Base-by-base conservation (phyloP, 2,113 vertebrate genomes). In the Malurus melanocephalus region DNA sequence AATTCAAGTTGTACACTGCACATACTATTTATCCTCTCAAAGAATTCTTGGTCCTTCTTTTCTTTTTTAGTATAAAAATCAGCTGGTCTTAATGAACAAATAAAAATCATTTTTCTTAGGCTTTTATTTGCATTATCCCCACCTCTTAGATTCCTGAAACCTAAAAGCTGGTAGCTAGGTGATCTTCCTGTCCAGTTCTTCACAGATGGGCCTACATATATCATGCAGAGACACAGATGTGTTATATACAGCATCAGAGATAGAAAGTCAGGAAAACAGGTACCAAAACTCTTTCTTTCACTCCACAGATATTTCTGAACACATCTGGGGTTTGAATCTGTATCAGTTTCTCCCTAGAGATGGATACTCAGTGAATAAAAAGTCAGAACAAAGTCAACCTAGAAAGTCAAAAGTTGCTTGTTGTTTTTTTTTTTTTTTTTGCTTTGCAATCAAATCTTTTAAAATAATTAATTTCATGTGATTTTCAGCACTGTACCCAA, bases 221-320 rank as follows among this genome's bases (percentile, higher is more conserved):
- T 21, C 43, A 13, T 32, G 14, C 16, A 56, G 38, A 71, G 28
- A 85, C 7, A 4, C 43, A 51, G 13, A 57, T 27, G 11, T 43
- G 22, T 75, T 53, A 16, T 4, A 24, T 52, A 24, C 19, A 71
- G 32, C 19, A 76, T 9, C 6, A 81, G 6, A 0, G 0, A 38
- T 4, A 79, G 19, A 48, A 69, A 84, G 61, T 5, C 5, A 22
- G 16, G 16, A 57, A 42, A 22, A 59, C 15, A 57, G 45, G 5
- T 62, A 40, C 8, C 15, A 79, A 69, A 48, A 16, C n/a, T 61
- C 6, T 66, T 23, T 40, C 19, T 80, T 53, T 80, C 42, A 43
- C 45, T 56, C 20, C 42, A 60, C 21, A 65, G 42, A 33, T 35
- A 8, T 32, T 67, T 17, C 49, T 56, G n/a, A 77, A 23, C 16